phyloP scores from a whole-genome alignment of 92 coral and sea anemone genomes.

The Pocillopora grandis region DNA sequence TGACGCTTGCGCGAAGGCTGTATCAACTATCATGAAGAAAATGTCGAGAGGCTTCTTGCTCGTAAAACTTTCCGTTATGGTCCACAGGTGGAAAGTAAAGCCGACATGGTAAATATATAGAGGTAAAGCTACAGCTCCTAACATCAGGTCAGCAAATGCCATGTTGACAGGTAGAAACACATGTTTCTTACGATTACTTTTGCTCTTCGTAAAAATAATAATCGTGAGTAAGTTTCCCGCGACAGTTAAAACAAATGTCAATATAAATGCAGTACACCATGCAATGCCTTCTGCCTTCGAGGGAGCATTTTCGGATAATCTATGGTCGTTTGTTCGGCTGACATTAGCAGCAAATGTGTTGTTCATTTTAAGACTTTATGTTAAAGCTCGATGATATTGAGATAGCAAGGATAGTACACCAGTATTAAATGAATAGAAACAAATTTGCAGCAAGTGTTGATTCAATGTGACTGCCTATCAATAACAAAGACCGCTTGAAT shows the following conservation, averaged over 20 bases:
- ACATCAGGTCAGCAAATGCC: constrained; percentile 33
- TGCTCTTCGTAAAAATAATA: background rate
- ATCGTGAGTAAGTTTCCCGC: constrained; percentile 3
- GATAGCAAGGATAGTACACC: too few relatives aligned
- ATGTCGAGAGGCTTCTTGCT: too few relatives aligned
- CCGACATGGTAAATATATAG: background rate
- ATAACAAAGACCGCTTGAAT: too few relatives aligned
- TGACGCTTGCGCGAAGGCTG: too few relatives aligned
- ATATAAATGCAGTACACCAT: background rate
- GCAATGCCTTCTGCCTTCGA: constrained; percentile 5
- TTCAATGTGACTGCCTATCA: too few relatives aligned
- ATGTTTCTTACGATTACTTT: background rate
- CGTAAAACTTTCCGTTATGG: too few relatives aligned
- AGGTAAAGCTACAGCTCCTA: constrained; percentile 15
- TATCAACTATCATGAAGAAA: too few relatives aligned
- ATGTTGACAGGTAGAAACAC: constrained; percentile 13
- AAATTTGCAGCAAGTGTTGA: background rate
- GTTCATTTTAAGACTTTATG: background rate
- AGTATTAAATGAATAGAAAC: background rate
- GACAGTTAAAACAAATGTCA: background rate
- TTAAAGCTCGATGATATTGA: background rate
- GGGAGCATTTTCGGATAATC: background rate
- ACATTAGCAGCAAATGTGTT: background rate
- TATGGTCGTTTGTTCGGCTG: background rate
- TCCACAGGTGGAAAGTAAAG: too few relatives aligned